A percentile compares a stretch with the other conserved stretches of the same genome.
Evolutionary conservation across 1,140 invertebrate species (phyloP).

Genomic region (Monomorium pharaonis): DNA sequence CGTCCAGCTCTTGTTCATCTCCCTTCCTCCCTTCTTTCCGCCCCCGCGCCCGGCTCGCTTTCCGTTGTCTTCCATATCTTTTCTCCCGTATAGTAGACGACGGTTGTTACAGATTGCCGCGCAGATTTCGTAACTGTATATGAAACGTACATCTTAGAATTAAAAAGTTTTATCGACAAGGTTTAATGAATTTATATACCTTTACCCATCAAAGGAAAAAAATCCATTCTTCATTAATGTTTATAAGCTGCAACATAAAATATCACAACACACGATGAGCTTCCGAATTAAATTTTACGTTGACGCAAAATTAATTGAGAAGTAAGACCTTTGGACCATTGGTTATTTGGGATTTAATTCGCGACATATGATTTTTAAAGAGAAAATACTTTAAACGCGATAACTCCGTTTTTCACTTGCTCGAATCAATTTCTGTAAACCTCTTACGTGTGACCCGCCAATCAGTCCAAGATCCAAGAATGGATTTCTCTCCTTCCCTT

Average conservation of each 20-base stretch:
- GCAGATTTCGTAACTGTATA: not conserved
- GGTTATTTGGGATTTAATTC: not conserved
- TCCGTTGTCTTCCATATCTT: slow-evolving; percentile 20
- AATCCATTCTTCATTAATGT: not conserved
- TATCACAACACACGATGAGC: not conserved
- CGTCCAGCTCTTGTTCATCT: slow-evolving; percentile 14
- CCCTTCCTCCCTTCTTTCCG: not conserved
- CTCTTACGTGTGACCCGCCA: slow-evolving; percentile 36
- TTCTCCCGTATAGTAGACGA: not conserved
- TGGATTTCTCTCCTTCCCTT: slow-evolving; percentile 21
- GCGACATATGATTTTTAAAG: not conserved
- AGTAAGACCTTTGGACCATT: not conserved
- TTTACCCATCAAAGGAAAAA: not conserved
- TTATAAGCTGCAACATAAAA: not conserved
- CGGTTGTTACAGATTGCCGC: not conserved
- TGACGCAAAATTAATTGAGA: not conserved
- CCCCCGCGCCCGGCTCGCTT: not conserved
- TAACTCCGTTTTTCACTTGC: not conserved
- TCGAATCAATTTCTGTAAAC: slow-evolving; percentile 36
- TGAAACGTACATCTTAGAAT: not conserved
- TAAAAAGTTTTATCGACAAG: not conserved
- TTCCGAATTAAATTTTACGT: not conserved
- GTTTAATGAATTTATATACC: not conserved
- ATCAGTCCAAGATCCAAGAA: slow-evolving; percentile 27
- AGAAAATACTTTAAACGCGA: not conserved